Evolutionary conservation across 1,140 invertebrate genomes (phyloP), one percentile per base, ranked within the genome.

Genomic region (Reticulitermes speratus): DNA sequence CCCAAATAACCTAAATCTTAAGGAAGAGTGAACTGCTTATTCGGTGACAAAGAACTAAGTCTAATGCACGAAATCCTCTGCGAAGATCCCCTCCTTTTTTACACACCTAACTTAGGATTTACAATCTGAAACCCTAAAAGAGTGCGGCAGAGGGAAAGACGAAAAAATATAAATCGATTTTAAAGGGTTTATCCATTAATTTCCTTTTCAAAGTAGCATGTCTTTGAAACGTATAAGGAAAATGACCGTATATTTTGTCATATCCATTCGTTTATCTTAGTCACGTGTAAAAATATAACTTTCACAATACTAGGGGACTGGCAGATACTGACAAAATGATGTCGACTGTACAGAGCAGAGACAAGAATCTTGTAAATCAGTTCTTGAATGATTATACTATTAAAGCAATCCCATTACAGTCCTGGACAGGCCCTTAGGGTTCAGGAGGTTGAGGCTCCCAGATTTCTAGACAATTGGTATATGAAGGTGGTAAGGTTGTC

Each of bases 141-240:
- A 30, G n/a, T 75, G n/a, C 7, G n/a, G 7, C n/a, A 75, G 25
- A 75, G 65, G n/a, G 14, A 75, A 25, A 30, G 25, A 14, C n/a
- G 65, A 19, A 75, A 30, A 75, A 30, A 75, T 25, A 75, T 0
- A 30, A 30, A 30, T 75, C 65, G n/a, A 75, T 75, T 75, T 75
- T 30, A 75, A 75, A 75, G n/a, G 59, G 65, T 75, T 75, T 25
- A 75, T 75, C 65, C 65, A 75, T 75, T 75, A 75, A 75, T 75
- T 75, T 75, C 14, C 65, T 16, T 75, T 75, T 75, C n/a, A 75
- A 75, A 30, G 16, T 8, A n/a, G 8, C 0, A n/a, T 30, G 25
- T 75, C 65, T 75, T 75, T 30, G 25, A 75, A 75, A 75, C n/a
- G 30, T 6, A 75, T 75, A 30, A 75, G 65, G 65, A 6, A 75